Base-by-base conservation (phyloP, 1,140 invertebrate genomes). In the Delia radicum region DNA sequence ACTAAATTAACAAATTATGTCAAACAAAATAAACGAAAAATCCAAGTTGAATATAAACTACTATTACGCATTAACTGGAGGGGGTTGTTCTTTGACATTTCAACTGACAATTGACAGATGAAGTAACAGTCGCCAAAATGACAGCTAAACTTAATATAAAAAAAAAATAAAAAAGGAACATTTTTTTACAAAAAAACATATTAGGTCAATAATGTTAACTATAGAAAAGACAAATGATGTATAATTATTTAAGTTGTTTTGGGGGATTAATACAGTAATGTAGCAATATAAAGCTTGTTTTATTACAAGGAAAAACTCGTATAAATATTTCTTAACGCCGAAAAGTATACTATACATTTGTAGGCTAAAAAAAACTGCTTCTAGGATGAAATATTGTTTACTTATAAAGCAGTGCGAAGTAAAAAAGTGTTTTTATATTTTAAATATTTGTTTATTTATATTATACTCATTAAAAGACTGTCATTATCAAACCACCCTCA, bases 1-100 rank as follows among this genome's bases (percentile, higher is more conserved):
- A 79, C 67, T 80, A 81, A 83, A 83, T 83, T 82, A 83, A 83
- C 81, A 83, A 83, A 83, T 83, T 83, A 83, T 82, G 80, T 80
- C 78, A 69, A 77, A 74, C 12, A 71, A 79, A 80, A 80, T 75
- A 78, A 78, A 77, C 29, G 72, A 74, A 79, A 33, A 76, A 42
- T 26, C n/a, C 55, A 74, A 18, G 37, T 63, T 48, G 46, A 42
- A 62, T 42, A 61, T 74, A 74, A 75, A 26, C 62, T 13, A 27
- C 24, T 27, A 63, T 3, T 27, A 12, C 8, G 4, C 3, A 63
- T 21, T 18, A 37, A 18, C 2, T 67, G 29, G 29, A 15, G 29
- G 2, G 12, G 26, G 48, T 24, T 48, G 18, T 48, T 42, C 27
- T 24, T 8, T 62, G 62, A 71, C 26, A 75, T 55, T 21, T 27